phyloP scores from a whole-genome alignment of 2,113 vertebrate genomes.

The Motacilla alba region DNA sequence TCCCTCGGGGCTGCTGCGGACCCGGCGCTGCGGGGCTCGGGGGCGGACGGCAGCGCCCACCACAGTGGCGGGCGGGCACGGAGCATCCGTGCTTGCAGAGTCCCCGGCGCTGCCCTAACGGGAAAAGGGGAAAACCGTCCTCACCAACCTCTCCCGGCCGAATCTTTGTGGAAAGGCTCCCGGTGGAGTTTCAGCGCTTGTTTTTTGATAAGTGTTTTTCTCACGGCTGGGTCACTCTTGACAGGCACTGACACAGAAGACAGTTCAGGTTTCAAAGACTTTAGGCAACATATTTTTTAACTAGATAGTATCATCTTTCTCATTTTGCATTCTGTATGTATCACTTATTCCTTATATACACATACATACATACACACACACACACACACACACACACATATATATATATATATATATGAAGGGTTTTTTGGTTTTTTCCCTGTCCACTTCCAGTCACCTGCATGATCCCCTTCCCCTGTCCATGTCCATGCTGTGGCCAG shows the following conservation, averaged over 20 bases:
- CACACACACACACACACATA: too few relatives aligned
- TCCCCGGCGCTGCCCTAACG: accelerated
- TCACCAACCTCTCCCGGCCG: neutral
- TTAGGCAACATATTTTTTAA: neutral
- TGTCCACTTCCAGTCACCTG: neutral
- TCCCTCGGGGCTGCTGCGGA: neutral
- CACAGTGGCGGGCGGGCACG: neutral
- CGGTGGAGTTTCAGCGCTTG: neutral
- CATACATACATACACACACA: too few relatives aligned
- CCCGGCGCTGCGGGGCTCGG: neutral
- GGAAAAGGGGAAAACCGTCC: neutral
- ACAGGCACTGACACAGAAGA: neutral
- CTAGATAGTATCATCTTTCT: neutral
- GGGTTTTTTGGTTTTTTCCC: neutral
- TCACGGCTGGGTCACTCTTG: neutral
- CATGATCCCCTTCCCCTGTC: neutral
- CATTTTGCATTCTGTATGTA: neutral
- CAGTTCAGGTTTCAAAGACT: neutral
- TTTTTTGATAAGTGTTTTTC: neutral
- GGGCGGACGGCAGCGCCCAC: neutral
- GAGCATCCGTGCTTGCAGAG: neutral
- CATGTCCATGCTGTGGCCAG: accelerated
- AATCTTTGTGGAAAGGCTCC: neutral
- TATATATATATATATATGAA: neutral
- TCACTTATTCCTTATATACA: neutral